Percentiles rank a stretch among this genome's conserved stretches.
phyloP scores from a whole-genome alignment of 2,888 invertebrate species.

The Nephrotoma flavescens region DNA sequence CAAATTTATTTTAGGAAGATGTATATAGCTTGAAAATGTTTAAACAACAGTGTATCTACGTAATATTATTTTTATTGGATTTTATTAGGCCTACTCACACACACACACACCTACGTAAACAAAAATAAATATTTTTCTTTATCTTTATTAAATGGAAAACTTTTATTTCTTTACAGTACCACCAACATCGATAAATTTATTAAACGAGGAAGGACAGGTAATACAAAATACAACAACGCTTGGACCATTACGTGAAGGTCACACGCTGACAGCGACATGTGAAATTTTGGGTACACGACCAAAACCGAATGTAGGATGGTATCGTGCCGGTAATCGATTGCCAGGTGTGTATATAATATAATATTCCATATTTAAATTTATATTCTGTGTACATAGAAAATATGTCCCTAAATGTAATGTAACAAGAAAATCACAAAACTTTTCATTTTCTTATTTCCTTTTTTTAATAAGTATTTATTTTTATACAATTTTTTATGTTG shows the following conservation, averaged over 20 bases:
- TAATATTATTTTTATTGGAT: background rate
- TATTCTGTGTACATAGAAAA: background rate
- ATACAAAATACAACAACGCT: slow-evolving; percentile 38
- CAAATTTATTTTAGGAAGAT: background rate
- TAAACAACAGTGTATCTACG: background rate
- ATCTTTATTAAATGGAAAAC: background rate
- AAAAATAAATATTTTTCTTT: background rate
- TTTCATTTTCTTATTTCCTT: background rate
- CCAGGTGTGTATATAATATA: slow-evolving; percentile 32
- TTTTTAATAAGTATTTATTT: background rate
- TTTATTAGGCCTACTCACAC: background rate
- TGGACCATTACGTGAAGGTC: slow-evolving; percentile 31
- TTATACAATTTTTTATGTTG: background rate
- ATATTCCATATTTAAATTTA: background rate
- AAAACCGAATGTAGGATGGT: slow-evolving; percentile 72
- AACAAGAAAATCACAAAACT: background rate
- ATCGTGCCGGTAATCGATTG: slow-evolving; percentile 53
- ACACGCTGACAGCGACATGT: slow-evolving; percentile 26
- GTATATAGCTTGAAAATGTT: background rate
- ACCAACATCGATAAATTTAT: slow-evolving; percentile 60
- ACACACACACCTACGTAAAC: background rate
- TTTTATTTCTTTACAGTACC: slow-evolving; percentile 48
- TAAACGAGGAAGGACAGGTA: slow-evolving; percentile 45
- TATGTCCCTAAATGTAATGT: background rate
- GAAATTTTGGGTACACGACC: slow-evolving; percentile 67